Evolutionary conservation across 1,140 invertebrate genomes (phyloP), one percentile per base, ranked within the genome.

Genomic region (Magallana ariakensis): DNA sequence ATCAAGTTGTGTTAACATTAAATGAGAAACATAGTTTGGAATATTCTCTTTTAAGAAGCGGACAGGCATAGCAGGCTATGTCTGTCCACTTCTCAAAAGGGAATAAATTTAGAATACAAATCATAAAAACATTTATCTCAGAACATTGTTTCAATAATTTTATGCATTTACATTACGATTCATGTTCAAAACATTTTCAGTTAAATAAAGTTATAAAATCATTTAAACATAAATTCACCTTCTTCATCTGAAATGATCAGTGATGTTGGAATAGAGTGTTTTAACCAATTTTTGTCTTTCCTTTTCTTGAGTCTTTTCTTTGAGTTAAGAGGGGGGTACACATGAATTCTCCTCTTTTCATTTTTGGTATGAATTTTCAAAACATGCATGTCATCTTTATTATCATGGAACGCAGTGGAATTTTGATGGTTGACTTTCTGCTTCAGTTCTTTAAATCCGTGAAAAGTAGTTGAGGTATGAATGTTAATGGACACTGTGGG

Each of bases 401-500:
- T 33, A 75, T 75, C 66, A 9, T 75, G 19, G 33, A 33, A 19
- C 26, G 66, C 22, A 4, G 19, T 75, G 9, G 33, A 13, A 75
- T 75, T 9, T 22, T 33, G 66, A 75, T 19, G 10, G 26, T 75
- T 75, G 22, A 26, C 5, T 75, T 75, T 75, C 8, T 13, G 22
- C 66, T 75, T 26, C 19, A 26, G 22, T 75, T 75, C 22, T 75
- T 75, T 75, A 19, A 75, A 75, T 75, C 66, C 66, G 33, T 75
- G 66, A 26, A 75, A 75, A 75, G 66, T 33, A 22, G 66, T 75
- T 19, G 66, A 75, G 13, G 9, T 75, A 26, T 75, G 66, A 75
- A 75, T 75, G 22, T 75, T 75, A 10, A 75, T 75, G 22, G 66
- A 75, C 9, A 75, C 66, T 75, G 7, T 22, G 15, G 66, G 66